Conservation (phyloP, 2,113 vertebrate genomes). For the Poeciliopsis prolifica region DNA sequence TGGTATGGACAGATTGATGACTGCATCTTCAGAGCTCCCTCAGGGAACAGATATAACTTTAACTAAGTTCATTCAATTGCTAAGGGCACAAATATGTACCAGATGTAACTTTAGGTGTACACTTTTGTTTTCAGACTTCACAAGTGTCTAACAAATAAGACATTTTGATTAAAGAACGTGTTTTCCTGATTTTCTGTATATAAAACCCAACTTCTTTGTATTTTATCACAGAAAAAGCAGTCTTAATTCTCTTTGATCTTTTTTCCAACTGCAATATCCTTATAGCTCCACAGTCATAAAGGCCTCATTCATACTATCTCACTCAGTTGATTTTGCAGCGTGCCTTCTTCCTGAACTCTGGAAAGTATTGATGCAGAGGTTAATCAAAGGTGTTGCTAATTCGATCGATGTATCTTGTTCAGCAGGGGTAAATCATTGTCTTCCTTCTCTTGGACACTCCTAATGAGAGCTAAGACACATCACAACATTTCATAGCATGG, state of each 20-base stretch:
- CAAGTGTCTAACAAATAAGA: neutral
- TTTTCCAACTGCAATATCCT: neutral
- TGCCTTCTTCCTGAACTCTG: slow-evolving; percentile 11
- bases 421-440: slow-evolving; percentile 2
- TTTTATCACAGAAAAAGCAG: neutral
- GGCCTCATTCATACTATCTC: neutral
- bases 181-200: too few species aligned
- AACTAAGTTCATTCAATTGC: neutral
- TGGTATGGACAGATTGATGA: slow-evolving; percentile 54
- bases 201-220: neutral
- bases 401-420: slow-evolving; percentile 6
- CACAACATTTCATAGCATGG: neutral
- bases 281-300: neutral
- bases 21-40: slow-evolving; percentile 37
- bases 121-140: neutral
- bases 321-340: neutral
- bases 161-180: neutral
- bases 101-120: neutral
- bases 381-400: slow-evolving; percentile 29
- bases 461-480: neutral
- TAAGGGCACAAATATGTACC: neutral
- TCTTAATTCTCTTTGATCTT: neutral
- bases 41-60: slow-evolving; percentile 10
- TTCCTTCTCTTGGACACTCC: neutral
- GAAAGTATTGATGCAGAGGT: slow-evolving; percentile 16